Conservation (phyloP, 92 coral and sea anemone species). For the Chrysogorgia sp. region DNA sequence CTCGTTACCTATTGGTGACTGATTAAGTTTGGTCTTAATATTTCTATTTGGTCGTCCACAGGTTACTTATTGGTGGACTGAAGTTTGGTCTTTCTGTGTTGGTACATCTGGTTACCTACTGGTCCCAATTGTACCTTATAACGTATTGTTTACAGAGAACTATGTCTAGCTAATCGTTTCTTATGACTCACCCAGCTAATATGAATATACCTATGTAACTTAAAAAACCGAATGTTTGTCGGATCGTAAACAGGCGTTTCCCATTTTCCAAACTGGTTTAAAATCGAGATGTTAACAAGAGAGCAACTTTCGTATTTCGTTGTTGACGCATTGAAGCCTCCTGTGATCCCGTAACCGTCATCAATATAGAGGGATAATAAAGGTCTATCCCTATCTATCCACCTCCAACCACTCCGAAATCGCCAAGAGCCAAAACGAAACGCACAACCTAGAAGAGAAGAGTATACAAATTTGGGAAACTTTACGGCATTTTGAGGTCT, state of each 20-base stretch:
- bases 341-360: slow-evolving; percentile 28
- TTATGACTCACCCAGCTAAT: slow-evolving; percentile 36
- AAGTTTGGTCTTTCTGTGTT: neutral
- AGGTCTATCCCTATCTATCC: neutral
- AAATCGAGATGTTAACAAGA: slow-evolving; percentile 7
- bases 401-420: slow-evolving; percentile 1
- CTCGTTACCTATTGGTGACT: too few species aligned
- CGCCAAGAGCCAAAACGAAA: slow-evolving; percentile 45
- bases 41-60: too few species aligned
- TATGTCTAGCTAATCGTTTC: neutral
- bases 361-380: neutral
- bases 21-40: too few species aligned
- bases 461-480: neutral
- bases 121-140: neutral
- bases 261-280: slow-evolving; percentile 10
- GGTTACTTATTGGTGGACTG: too few species aligned
- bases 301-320: slow-evolving; percentile 6
- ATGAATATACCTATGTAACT: neutral
- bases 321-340: slow-evolving; percentile 26
- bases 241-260: neutral
- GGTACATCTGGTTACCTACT: neutral
- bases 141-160: neutral
- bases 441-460: slow-evolving; percentile 11
- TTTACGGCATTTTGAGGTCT: neutral
- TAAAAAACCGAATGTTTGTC: neutral